These are phyloP conservation scores for Gadus macrocephalus DNA, from an alignment of 2,113 vertebrate species.

Conservation along the genomic window DNA sequence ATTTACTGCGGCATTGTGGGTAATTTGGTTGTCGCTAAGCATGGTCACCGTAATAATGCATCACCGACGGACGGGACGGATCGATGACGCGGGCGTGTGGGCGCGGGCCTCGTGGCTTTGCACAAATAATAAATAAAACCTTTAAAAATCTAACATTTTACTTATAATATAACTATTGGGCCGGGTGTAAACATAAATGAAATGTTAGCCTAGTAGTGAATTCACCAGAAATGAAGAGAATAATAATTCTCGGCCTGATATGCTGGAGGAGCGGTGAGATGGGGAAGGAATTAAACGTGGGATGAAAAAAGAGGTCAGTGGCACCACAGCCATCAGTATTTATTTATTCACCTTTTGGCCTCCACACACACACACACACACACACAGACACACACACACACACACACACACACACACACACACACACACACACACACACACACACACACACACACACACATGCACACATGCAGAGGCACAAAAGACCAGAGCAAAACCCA, in stretches of 20 bases:
- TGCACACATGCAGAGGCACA: slow-evolving; percentile 47
- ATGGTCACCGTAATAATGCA: slow-evolving; percentile 14
- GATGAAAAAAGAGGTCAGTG: slow-evolving; percentile 18
- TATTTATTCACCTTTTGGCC: slow-evolving; percentile 66
- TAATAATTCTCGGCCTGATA: too few species aligned
- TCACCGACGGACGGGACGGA: slow-evolving; percentile 9
- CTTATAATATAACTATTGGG: too few species aligned
- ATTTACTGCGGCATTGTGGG: slow-evolving; percentile 47
- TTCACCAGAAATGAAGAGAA: too few species aligned
- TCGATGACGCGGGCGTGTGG: not conserved
- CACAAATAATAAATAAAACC: too few species aligned
- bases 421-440: slow-evolving; percentile 21
- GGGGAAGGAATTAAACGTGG: not conserved
- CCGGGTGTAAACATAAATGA: too few species aligned
- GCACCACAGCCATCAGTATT: slow-evolving; percentile 42
- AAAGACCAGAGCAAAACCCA: slow-evolving; percentile 5
- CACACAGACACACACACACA: not conserved
- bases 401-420: not conserved
- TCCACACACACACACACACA: slow-evolving; percentile 5
- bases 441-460: slow-evolving; percentile 31
- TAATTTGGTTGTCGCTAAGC: slow-evolving; percentile 32
- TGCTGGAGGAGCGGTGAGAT: not conserved
- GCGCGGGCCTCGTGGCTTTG: not conserved
- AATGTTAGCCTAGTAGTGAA: too few species aligned
- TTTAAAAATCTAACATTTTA: too few species aligned